Base-by-base conservation (phyloP, 2,888 invertebrate species). In the Stictocephala bisonia region DNA sequence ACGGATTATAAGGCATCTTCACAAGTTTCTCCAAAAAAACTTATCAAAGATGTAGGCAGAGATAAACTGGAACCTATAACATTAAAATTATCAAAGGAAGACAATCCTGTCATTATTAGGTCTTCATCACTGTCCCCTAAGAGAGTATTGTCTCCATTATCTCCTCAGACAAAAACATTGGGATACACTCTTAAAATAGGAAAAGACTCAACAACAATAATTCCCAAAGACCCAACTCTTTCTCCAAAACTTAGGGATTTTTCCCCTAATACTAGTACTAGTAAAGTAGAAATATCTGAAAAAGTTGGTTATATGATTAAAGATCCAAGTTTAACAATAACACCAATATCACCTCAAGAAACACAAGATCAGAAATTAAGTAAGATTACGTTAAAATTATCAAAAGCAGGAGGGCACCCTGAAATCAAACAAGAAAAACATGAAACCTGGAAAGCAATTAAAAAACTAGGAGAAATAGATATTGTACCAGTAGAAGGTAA, bases 181-280 rank as follows among this genome's bases (percentile, higher is more conserved):
- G 78, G 77, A 27, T 78, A 76, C 41, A 78, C 77, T 22, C 68
- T 78, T 7, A 78, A 78, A 73, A 78, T 78, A 20, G 76, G 75
- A 2, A 77, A 77, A 73, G 77, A 77, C 67, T 76, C 75, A 1
- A 75, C 72, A 41, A 78, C 77, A 6, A 77, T 77, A 40, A 72
- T 74, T 50, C 77, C 78, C 2, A 77, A 76, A 66, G 70, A 70
- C 11, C 68, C 60, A 22, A 22, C 64, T 24, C 50, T 44, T 22
- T 24, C 51, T 22, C 68, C 72, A 11, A 50, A 31, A 24, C 22
- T 18, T 11, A 70, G 53, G n/a, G 66, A 67, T 13, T 40, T 64
- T 35, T 72, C 74, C 9, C 31, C 48, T 6, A 60, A 56, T 11
- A 27, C 75, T 20, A 53, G 35, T 41, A 60, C 24, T 26, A 18